Evolutionary conservation across 2,888 invertebrate genomes (phyloP).

Genomic region (Sinopyrophorus schimmeli): DNA sequence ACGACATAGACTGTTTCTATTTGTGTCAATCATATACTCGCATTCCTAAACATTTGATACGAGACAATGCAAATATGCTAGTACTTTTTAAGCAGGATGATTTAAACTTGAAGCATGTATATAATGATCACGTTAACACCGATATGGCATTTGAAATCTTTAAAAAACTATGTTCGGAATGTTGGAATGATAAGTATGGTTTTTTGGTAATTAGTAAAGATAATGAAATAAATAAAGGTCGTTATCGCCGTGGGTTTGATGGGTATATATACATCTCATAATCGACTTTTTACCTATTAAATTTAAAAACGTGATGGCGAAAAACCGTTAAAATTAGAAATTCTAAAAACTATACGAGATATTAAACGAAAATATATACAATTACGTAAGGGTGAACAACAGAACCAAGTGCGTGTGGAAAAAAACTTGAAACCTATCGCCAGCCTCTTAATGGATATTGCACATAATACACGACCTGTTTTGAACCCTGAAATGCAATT

Average conservation of each 20-base stretch:
- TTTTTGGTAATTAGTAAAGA: constrained; percentile 45
- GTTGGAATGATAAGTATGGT: constrained; percentile 43
- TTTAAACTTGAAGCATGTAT: constrained; percentile 44
- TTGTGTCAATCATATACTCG: constrained; percentile 46
- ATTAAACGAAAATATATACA: too few species aligned
- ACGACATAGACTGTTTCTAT: constrained; percentile 46
- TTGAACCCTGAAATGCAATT: too few species aligned
- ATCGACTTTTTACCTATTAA: too few species aligned
- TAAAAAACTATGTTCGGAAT: constrained; percentile 40
- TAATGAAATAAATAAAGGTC: constrained; percentile 36
- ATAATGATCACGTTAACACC: constrained; percentile 31
- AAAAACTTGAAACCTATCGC: too few species aligned
- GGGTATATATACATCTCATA: constrained; percentile 21
- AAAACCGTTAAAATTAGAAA: too few species aligned
- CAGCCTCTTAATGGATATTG: too few species aligned
- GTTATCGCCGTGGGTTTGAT: constrained; percentile 45
- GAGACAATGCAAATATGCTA: constrained; percentile 48
- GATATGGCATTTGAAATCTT: constrained; percentile 42
- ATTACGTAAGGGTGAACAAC: too few species aligned
- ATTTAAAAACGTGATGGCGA: too few species aligned
- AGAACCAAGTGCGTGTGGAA: too few species aligned
- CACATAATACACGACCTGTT: too few species aligned
- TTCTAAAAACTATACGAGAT: too few species aligned
- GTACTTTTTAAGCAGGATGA: constrained; percentile 49
- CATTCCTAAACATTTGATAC: constrained; percentile 48